A percentile compares a stretch with the other conserved stretches of the same genome.
Evolutionary conservation across 2,888 invertebrate genomes (phyloP).

Genomic region (Sphecodes monilicornis): DNA sequence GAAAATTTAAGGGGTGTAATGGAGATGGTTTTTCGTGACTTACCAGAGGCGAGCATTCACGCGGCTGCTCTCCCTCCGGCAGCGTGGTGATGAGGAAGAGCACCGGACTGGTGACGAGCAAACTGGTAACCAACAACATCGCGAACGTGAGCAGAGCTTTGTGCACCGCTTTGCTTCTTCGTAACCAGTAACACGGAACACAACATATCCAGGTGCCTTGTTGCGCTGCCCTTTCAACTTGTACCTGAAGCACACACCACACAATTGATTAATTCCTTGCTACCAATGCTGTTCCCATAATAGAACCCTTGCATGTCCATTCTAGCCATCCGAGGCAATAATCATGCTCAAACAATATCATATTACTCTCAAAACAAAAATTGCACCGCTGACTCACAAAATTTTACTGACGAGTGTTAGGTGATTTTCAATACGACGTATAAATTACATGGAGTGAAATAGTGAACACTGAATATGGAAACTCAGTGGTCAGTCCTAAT

Average conservation of each 20-base stretch:
- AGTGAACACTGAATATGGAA: too few species aligned
- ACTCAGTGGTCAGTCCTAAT: too few species aligned
- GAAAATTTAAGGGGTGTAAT: background rate
- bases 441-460: too few species aligned
- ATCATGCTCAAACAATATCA: too few species aligned
- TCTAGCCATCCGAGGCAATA: too few species aligned
- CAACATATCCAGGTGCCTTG: slow-evolving; percentile 87
- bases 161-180: slow-evolving; percentile 86
- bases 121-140: slow-evolving; percentile 86
- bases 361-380: too few species aligned
- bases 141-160: slow-evolving; percentile 87
- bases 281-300: too few species aligned
- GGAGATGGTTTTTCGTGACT: slow-evolving; percentile 54
- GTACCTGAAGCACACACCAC: slow-evolving; percentile 57
- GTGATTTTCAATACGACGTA: too few species aligned
- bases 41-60: slow-evolving; percentile 81
- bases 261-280: background rate
- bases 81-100: slow-evolving; percentile 86
- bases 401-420: too few species aligned
- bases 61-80: slow-evolving; percentile 83
- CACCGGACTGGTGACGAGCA: slow-evolving; percentile 87
- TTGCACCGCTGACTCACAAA: too few species aligned
- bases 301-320: too few species aligned
- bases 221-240: slow-evolving; percentile 75
- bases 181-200: slow-evolving; percentile 86